These are phyloP conservation scores for Bombyx huttoni DNA, from an alignment of 2,888 invertebrate species.

Conservation along the genomic window DNA sequence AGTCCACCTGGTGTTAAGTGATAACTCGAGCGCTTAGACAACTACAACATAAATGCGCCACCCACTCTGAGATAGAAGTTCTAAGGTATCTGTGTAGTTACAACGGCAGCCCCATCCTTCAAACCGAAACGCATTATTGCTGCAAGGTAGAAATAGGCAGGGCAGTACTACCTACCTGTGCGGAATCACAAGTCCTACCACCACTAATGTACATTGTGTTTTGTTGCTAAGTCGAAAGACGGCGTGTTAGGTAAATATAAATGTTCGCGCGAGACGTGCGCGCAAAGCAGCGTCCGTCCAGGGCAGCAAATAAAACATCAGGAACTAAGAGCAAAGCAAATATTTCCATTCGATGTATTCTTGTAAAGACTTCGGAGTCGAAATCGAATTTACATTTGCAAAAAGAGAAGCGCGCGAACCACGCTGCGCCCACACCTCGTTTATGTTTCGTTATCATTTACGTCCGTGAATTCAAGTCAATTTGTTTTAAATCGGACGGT, in stretches of 20 bases:
- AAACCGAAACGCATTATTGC: no score
- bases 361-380: conserved; percentile 36
- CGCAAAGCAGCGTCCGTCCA: conserved; percentile 9
- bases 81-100: no score
- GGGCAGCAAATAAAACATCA: conserved; percentile 24
- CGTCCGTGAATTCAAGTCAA: conserved; percentile 9
- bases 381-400: conserved; percentile 43
- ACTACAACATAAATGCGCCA: no score
- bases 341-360: conserved; percentile 35
- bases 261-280: conserved; percentile 20
- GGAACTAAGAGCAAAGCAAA: conserved; percentile 30
- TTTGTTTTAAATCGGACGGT: background rate
- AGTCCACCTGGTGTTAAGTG: no score
- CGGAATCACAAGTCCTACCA: no score
- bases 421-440: conserved; percentile 34
- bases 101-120: no score
- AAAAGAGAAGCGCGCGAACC: conserved; percentile 20
- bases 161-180: no score
- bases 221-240: conserved; percentile 8
- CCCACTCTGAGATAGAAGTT: no score
- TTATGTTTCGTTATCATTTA: conserved; percentile 30
- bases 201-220: background rate
- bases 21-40: no score
- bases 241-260: conserved; percentile 29
- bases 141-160: no score